phyloP scores from a whole-genome alignment of 2,797 vertebrate species.

The Amphiprion clarkii region DNA sequence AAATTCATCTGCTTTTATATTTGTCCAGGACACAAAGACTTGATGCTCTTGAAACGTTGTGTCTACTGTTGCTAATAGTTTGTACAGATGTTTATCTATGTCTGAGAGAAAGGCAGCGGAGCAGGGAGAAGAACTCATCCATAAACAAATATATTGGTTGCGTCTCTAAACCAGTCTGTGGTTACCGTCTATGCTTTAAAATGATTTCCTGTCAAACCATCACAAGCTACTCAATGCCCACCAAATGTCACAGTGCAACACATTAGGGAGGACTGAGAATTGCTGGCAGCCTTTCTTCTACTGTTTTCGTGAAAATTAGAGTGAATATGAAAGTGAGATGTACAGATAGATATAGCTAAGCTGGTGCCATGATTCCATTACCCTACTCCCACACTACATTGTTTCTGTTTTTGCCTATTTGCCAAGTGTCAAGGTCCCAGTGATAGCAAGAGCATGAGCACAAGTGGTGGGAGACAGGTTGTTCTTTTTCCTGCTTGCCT shows the following conservation, averaged over 20 bases:
- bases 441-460: conserved; percentile 59
- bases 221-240: conserved; percentile 46
- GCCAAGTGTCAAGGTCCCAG: conserved; percentile 70
- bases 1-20: conserved; percentile 31
- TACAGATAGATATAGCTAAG: conserved; percentile 39
- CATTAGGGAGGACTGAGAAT: conserved; percentile 52
- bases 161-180: conserved; percentile 42
- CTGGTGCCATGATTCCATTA: conserved; percentile 59
- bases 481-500: conserved; percentile 63
- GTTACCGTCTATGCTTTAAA: conserved; percentile 43
- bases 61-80: conserved; percentile 22
- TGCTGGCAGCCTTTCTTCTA: conserved; percentile 53
- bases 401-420: conserved; percentile 64
- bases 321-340: conserved; percentile 62
- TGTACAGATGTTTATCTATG: conserved; percentile 7
- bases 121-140: conserved; percentile 29
- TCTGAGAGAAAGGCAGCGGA: conserved; percentile 46
- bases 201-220: conserved; percentile 15
- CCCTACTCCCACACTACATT: conserved; percentile 48
- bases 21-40: conserved; percentile 22
- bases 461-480: conserved; percentile 57
- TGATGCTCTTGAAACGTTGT: conserved; percentile 10
- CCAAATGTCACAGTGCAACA: conserved; percentile 61
- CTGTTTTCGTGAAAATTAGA: conserved; percentile 64
- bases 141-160: conserved; percentile 44